phyloP scores from a whole-genome alignment of 37 sponge, comb jelly and placozoan genomes.

The Axinella damicornis region DNA sequence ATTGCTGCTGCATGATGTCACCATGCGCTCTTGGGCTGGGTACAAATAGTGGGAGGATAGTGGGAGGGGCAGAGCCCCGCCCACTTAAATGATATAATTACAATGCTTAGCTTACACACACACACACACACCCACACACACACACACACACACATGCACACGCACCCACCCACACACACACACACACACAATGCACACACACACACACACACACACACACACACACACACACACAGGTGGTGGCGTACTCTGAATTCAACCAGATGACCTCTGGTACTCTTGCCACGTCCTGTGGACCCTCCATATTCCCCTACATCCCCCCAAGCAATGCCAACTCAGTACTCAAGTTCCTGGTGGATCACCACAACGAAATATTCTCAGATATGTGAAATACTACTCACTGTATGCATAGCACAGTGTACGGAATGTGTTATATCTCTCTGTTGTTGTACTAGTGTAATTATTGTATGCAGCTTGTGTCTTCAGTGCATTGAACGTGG shows the following conservation, averaged over 20 bases:
- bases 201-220: slow-evolving; percentile 5
- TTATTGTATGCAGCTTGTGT: background rate
- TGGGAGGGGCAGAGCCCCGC: background rate
- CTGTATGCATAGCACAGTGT: background rate
- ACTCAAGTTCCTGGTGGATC: slow-evolving; percentile 76
- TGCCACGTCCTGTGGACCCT: slow-evolving; percentile 87
- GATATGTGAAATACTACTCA: background rate
- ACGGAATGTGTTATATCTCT: background rate
- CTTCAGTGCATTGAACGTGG: background rate
- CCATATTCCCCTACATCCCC: slow-evolving; percentile 77
- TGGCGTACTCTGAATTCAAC: slow-evolving; percentile 50
- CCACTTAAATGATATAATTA: too few species aligned
- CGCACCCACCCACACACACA: too few species aligned
- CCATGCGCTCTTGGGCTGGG: too few species aligned
- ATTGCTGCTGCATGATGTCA: too few species aligned
- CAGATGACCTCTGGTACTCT: slow-evolving; percentile 80
- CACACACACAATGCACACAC: too few species aligned
- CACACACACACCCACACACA: too few species aligned
- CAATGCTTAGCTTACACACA: too few species aligned
- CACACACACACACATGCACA: too few species aligned
- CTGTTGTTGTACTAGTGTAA: too few species aligned
- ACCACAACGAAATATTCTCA: slow-evolving; percentile 48
- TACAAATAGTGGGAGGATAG: too few species aligned
- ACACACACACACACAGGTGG: slow-evolving; percentile 44
- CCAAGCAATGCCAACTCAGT: slow-evolving; percentile 63